These are phyloP conservation scores for Carduelis carduelis DNA, from an alignment of 2,797 vertebrate species.

Conservation along the genomic window DNA sequence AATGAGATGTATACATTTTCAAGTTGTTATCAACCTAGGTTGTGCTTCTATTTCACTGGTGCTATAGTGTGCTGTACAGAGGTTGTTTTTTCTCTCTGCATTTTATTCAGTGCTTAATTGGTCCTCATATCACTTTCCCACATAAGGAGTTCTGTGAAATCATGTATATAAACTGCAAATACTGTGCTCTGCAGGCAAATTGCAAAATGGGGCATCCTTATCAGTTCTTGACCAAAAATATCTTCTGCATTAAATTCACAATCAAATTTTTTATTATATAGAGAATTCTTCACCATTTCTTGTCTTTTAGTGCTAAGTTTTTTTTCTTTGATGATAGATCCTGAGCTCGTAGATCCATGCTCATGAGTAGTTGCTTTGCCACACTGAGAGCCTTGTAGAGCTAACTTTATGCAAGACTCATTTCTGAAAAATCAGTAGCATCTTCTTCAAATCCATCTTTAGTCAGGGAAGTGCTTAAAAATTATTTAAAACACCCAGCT, in stretches of 20 bases:
- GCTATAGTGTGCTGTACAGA: neutral
- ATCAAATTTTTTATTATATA: neutral
- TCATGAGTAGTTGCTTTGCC: neutral
- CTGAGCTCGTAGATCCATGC: neutral
- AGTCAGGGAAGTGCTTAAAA: neutral
- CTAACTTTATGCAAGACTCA: neutral
- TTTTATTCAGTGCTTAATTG: neutral
- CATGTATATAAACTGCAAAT: neutral
- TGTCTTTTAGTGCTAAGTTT: neutral
- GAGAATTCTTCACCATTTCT: neutral
- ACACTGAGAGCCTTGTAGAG: neutral
- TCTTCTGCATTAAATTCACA: neutral
- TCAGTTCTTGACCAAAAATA: neutral
- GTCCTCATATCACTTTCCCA: neutral
- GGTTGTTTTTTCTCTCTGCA: neutral
- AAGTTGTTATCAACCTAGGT: neutral
- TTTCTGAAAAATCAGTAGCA: neutral
- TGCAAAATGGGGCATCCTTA: neutral
- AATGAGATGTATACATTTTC: neutral
- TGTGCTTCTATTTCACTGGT: neutral
- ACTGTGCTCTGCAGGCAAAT: neutral
- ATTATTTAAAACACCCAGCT: neutral
- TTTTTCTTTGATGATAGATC: neutral
- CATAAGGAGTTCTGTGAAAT: neutral
- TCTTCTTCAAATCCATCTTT: neutral